Evolutionary conservation across 2,113 vertebrate genomes (phyloP), one percentile per base, ranked within the genome.

Genomic region (Panthera uncia): DNA sequence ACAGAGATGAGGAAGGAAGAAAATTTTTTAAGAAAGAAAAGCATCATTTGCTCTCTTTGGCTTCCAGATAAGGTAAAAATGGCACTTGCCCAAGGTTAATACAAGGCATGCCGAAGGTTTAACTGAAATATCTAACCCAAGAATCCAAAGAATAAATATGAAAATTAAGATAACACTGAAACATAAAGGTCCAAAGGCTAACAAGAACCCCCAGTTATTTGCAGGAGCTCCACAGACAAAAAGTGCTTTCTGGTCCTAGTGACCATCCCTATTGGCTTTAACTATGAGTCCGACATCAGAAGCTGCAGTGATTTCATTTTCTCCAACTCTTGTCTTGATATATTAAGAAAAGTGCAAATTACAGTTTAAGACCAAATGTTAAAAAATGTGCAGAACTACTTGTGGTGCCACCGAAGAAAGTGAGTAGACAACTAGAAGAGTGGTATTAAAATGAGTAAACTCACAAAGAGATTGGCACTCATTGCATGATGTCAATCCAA

Each of bases 1-100:
- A 91, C 31, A 91, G 73, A 95, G 33, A 80, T 11, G 55, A 91
- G 23, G 74, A 95, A 36, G 36, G 18, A 45, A 86, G 63, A 88
- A 89, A 85, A 48, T 21, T 63, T 76, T 88, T 91, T 68, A 93
- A 95, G 55, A 93, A 93, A 93, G 31, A 94, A 80, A 89, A 69
- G 38, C 7, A 11, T 45, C 38, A 63, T 81, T 93, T 91, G 76
- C 41, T 93, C 52, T 57, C 33, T 87, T 81, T 93, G 41, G 38
- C 61, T 65, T 96, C 78, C 89, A 89, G 41, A 84, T 57, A 76
- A 94, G 55, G 79, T 15, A 84, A 79, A 84, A 87, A 38, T 36
- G 45, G 38, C n/a, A 94, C 27, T 29, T 88, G 41, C 69, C 48
- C 45, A 45, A 61, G 71, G 82, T 25, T 91, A 91, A 36, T 52